Percentiles rank a stretch among this genome's conserved stretches.
These are phyloP conservation scores for Lampris incognitus DNA, from an alignment of 2,113 vertebrate genomes.

Conservation along the genomic window DNA sequence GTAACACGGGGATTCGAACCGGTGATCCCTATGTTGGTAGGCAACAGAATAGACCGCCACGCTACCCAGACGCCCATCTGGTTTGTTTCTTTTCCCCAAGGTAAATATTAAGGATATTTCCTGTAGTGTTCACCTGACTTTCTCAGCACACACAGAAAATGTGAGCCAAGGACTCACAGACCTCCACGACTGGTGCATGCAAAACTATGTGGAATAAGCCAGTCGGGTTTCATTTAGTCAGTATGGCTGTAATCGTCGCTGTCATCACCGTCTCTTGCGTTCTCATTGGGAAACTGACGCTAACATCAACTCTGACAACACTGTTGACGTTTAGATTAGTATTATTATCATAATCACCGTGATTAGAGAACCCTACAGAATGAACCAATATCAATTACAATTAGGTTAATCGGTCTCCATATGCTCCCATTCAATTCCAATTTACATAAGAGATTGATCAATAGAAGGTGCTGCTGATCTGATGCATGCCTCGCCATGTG, in stretches of 20 bases:
- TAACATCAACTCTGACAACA: background rate
- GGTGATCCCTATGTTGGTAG: too few relatives aligned
- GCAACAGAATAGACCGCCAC: background rate
- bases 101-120: conserved; percentile 14
- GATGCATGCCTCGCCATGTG: conserved; percentile 2
- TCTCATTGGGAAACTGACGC: background rate
- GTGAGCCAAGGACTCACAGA: conserved; percentile 38
- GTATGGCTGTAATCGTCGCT: background rate
- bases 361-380: background rate
- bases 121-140: background rate
- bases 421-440: background rate
- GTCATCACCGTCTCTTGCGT: background rate
- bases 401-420: background rate
- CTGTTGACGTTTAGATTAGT: background rate
- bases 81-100: conserved; percentile 2
- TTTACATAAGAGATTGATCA: conserved; percentile 14
- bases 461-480: background rate
- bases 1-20: too few relatives aligned
- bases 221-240: background rate
- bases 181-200: background rate
- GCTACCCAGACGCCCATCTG: conserved; percentile 30
- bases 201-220: background rate
- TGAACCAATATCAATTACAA: too few relatives aligned
- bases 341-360: background rate
- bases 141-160: background rate